A percentile compares a stretch with the other conserved stretches of the same genome.
Evolutionary conservation across 2,888 invertebrate genomes (phyloP).

Genomic region (Plagodis dolabraria): DNA sequence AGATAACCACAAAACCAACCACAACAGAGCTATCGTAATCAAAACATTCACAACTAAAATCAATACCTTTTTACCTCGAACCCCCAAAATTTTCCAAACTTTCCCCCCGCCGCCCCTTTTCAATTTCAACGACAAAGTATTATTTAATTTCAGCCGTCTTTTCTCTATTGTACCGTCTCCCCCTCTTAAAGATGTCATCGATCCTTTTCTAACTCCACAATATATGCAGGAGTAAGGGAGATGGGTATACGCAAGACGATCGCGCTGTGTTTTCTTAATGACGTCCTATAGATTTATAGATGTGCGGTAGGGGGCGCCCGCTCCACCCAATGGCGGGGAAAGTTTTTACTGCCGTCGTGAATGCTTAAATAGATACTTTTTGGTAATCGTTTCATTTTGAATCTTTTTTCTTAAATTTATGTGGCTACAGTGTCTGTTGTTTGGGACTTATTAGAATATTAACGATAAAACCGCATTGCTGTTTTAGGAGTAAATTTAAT

Average conservation of each 20-base stretch:
- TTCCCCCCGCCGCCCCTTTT: constrained; percentile 63
- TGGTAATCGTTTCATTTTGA: constrained; percentile 2
- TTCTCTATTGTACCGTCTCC: constrained; percentile 77
- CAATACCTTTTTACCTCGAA: constrained; percentile 81
- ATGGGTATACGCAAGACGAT: constrained; percentile 73
- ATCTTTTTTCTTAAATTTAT: background rate
- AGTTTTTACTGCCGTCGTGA: constrained; percentile 59
- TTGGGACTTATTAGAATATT: no score
- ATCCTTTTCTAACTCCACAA: constrained; percentile 54
- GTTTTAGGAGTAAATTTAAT: no score
- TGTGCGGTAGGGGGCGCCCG: constrained; percentile 59
- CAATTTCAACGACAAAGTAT: constrained; percentile 84
- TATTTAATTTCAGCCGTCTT: constrained; percentile 83
- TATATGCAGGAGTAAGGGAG: constrained; percentile 57
- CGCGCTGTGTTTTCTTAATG: constrained; percentile 80
- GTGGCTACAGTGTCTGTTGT: no score
- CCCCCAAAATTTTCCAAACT: constrained; percentile 76
- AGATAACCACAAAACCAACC: constrained; percentile 48
- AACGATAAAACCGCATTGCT: no score
- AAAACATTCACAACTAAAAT: constrained; percentile 78
- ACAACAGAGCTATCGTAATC: constrained; percentile 65
- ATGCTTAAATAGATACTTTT: constrained; percentile 26
- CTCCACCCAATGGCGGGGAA: constrained; percentile 56
- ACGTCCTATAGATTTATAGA: constrained; percentile 83
- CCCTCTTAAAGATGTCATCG: constrained; percentile 65